Base-by-base conservation (phyloP, 2,797 vertebrate species). In the Taenioides sp. region DNA sequence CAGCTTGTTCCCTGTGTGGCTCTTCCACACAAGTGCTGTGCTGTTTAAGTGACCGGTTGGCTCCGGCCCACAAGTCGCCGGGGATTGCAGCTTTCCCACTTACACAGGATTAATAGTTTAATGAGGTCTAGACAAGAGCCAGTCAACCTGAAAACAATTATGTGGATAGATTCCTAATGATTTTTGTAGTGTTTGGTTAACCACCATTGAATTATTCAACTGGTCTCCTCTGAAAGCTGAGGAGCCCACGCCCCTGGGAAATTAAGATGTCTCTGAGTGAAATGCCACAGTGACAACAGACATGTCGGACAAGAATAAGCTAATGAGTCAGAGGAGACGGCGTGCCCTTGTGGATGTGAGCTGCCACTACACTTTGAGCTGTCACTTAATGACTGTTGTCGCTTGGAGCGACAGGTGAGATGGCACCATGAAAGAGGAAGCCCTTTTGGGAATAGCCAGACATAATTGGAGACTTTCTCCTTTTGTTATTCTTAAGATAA, bases 91-190 rank as follows among this genome's bases (percentile, higher is more conserved):
- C 77, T 78, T 74, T 72, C 78, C 84, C 86, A 86, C 83, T 91
- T 87, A 86, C 75, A 77, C 74, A 77, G 89, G 86, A 90, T 88
- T 92, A 91, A 90, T 88, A 89, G 88, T 88, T 87, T 92, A 93
- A 92, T 91, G 88, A 91, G 86, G 86, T 90, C 83, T 84, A 86
- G 90, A 88, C 86, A 77, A 90, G 84, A 88, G 84, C 81, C 81
- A 87, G 87, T 91, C 87, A 86, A 88, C 85, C 89, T 86, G 80
- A 89, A 91, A 91, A 90, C 87, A 90, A 89, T 89, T 89, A 87
- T 86, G 83, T 69, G 80, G 72, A 84, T 88, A 90, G 89, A 92
- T 92, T 89, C 80, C 72, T 84, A 90, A 89, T 91, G 86, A 90
- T 89, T 85, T 87, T 78, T 73, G 72, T 66, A 77, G 73, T 88